Evolutionary conservation across 2,797 vertebrate species (phyloP), one percentile per base, ranked within the genome.

Genomic region (Limnodromus scolopaceus): DNA sequence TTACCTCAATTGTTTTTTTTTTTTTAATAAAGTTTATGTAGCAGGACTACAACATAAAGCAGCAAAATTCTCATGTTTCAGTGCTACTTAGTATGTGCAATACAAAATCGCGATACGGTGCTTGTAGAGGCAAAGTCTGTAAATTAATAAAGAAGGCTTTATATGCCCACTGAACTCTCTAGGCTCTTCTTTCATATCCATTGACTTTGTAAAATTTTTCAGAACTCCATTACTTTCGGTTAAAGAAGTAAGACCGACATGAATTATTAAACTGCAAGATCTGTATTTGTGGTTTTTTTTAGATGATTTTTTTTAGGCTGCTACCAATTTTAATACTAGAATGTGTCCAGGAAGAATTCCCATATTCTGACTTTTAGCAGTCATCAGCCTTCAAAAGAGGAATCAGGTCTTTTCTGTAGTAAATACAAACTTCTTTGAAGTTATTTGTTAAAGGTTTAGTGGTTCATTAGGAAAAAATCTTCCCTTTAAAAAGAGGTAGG

Each of bases 1-100:
- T 83, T 64, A 17, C 12, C 22, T 68, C 65, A 36, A 0, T 36
- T 0, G 0, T 45, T 17, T 28, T 34, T 19, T 48, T 66, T 58
- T 72, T 48, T 38, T 6, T 4, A 3, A 3, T 60, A 2, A 64
- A 48, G 8, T 68, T 74, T 63, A 3, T 61, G 8, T 54, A 34
- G 22, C 5, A 32, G n/a, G 16, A 34, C 15, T 72, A 36, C 19
- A 46, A 51, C 24, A 38, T 69, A 66, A 54, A 68, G 39, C 46
- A 70, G 39, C 13, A 78, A 34, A 84, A 48, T 63, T 65, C 9
- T 77, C 8, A 10, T 45, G 8, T 74, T 86, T 70, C 15, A 17
- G 0, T 78, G 43, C 16, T 65, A 3, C 13, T 58, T 91, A 16
- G 5, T 55, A 11, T 45, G 34, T 36, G 7, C 28, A 45, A 6